These are phyloP conservation scores for Lithophane semibrunnea DNA, from an alignment of 2,888 invertebrate species.

Conservation along the genomic window DNA sequence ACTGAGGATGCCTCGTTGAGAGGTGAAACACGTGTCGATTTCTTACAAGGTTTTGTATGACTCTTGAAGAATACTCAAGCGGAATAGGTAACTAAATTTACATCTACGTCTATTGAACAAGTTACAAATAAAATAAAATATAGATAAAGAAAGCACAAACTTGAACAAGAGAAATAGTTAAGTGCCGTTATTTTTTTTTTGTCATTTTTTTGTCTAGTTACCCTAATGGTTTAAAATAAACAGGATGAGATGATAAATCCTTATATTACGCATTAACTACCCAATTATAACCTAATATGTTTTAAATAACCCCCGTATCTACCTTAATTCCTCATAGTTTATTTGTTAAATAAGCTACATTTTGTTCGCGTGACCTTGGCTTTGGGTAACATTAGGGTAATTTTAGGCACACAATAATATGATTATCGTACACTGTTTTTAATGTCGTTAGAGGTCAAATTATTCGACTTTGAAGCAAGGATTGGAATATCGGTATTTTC, in stretches of 20 bases:
- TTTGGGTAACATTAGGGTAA: conserved; percentile 43
- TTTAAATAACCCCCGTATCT: conserved; percentile 41
- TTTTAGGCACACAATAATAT: conserved; percentile 46
- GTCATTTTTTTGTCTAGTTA: not conserved
- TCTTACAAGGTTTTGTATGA: too few species aligned
- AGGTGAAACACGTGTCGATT: too few species aligned
- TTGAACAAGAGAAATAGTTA: not conserved
- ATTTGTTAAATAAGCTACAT: conserved; percentile 31
- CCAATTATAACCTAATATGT: conserved; percentile 46
- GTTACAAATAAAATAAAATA: not conserved
- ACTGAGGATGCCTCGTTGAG: too few species aligned
- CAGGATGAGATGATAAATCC: conserved; percentile 3
- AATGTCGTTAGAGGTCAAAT: conserved; percentile 49
- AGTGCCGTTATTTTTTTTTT: not conserved
- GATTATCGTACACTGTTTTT: conserved; percentile 31
- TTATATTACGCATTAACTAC: conserved; percentile 5
- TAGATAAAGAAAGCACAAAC: not conserved
- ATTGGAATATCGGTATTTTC: conserved; percentile 3
- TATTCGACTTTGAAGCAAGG: conserved; percentile 5
- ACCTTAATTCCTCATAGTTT: conserved; percentile 29
- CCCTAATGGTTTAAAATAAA: not conserved
- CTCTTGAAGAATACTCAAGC: too few species aligned
- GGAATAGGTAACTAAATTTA: too few species aligned
- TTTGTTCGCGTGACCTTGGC: conserved; percentile 28
- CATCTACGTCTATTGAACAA: too few species aligned